A percentile compares a stretch with the other conserved stretches of the same genome.
Conservation (phyloP, 1,140 invertebrate genomes). For the Planococcus citri region DNA sequence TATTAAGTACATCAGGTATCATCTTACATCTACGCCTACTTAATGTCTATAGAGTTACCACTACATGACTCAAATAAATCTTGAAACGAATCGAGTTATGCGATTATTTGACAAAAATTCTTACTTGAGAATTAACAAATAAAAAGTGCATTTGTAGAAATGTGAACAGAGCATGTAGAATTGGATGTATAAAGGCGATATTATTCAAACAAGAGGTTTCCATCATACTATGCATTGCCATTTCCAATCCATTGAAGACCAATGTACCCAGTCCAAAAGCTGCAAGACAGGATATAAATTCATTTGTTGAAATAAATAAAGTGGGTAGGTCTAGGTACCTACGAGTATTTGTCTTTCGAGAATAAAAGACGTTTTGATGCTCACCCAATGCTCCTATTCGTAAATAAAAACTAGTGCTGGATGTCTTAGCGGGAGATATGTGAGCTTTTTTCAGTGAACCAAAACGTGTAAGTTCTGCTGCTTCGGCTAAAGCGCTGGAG, state of each 20-base stretch:
- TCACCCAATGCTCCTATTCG: conserved; percentile 52
- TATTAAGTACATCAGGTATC: neutral
- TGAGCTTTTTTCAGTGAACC: conserved; percentile 45
- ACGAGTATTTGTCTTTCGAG: neutral
- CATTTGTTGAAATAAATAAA: neutral
- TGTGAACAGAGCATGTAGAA: conserved; percentile 53
- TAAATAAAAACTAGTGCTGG: conserved; percentile 50
- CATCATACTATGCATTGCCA: conserved; percentile 49
- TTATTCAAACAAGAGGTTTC: conserved; percentile 43
- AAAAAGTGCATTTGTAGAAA: conserved; percentile 58
- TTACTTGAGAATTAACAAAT: conserved; percentile 55
- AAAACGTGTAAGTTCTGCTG: conserved; percentile 39
- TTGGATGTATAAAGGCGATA: conserved; percentile 46
- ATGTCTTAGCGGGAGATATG: conserved; percentile 40
- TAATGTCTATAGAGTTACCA: too few species aligned
- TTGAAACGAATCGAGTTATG: neutral
- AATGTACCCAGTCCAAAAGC: conserved; percentile 53
- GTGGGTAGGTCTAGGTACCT: neutral
- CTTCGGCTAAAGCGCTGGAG: conserved; percentile 34
- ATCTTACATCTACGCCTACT: neutral
- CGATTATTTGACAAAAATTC: neutral
- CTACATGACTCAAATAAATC: too few species aligned
- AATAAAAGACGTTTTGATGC: conserved; percentile 26
- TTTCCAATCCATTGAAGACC: conserved; percentile 50
- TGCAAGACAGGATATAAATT: conserved; percentile 32